Conservation (phyloP, 2,797 vertebrate genomes). For the Artibeus lituratus region DNA sequence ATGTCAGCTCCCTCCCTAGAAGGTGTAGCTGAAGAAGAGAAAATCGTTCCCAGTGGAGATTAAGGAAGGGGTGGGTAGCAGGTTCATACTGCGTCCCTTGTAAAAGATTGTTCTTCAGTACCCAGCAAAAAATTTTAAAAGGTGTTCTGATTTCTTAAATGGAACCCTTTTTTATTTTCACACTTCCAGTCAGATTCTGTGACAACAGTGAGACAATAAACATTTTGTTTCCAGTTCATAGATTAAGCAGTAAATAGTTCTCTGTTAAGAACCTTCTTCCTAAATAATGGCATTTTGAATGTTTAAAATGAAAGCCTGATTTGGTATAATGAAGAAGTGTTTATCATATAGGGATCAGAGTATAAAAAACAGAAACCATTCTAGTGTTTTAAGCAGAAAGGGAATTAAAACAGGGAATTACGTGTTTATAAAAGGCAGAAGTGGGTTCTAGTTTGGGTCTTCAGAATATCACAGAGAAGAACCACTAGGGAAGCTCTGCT, state of each 20-base stretch:
- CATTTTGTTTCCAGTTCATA: neutral
- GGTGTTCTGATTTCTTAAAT: neutral
- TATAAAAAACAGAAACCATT: neutral
- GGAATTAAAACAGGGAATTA: neutral
- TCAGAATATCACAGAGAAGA: neutral
- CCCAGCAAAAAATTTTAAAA: neutral
- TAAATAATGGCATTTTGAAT: neutral
- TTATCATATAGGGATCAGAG: neutral
- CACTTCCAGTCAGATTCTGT: neutral
- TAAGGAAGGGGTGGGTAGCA: neutral
- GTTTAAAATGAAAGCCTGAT: neutral
- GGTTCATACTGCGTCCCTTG: neutral
- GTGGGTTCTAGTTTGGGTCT: neutral
- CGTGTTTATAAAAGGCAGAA: neutral
- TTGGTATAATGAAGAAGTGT: neutral
- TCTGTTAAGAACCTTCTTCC: neutral
- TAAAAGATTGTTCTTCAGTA: neutral
- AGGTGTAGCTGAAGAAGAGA: neutral
- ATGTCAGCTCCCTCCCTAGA: neutral
- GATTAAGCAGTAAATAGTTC: conserved; percentile 3
- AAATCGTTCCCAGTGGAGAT: neutral
- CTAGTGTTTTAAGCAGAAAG: neutral
- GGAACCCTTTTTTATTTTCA: neutral
- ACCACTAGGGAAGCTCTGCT: neutral
- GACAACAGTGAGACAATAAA: neutral